Conservation (phyloP, 2,797 vertebrate genomes). For the Arnoldichthys spilopterus region DNA sequence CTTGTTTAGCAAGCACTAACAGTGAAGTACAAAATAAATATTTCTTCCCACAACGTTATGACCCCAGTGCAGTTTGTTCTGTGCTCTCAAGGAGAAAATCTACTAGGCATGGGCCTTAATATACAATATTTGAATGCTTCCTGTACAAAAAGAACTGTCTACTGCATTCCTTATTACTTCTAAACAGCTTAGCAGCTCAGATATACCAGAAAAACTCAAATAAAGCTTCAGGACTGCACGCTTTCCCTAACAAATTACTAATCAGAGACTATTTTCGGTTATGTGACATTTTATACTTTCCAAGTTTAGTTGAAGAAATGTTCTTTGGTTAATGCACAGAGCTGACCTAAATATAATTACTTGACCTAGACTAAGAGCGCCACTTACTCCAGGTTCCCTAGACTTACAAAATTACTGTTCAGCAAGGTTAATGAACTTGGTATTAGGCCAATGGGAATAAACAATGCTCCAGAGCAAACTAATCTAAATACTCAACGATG, state of each 20-base stretch:
- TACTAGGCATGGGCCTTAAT: background rate
- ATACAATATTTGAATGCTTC: constrained; percentile 5
- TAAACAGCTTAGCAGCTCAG: constrained; percentile 3
- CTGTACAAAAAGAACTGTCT: background rate
- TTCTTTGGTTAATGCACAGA: constrained; percentile 40
- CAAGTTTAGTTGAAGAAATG: constrained; percentile 14
- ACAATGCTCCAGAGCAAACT: constrained; percentile 36
- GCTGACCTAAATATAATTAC: constrained; percentile 53
- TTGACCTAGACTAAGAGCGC: constrained; percentile 48
- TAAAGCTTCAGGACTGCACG: background rate
- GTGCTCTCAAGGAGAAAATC: background rate
- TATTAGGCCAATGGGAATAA: constrained; percentile 44
- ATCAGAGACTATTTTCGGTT: constrained; percentile 37
- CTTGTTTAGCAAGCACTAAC: background rate
- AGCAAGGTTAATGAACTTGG: constrained; percentile 49
- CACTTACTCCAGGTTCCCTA: constrained; percentile 41
- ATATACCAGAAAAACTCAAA: background rate
- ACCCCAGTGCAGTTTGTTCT: background rate
- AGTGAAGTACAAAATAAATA: background rate
- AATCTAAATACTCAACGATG: constrained; percentile 24
- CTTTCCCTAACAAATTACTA: constrained; percentile 19
- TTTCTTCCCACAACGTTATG: background rate
- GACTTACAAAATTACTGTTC: constrained; percentile 41
- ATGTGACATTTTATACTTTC: constrained; percentile 43
- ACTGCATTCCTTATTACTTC: constrained; percentile 5